Percentiles rank a stretch among this genome's conserved stretches.
Conservation (phyloP, 2,888 invertebrate genomes). For the Papilio elwesi region DNA sequence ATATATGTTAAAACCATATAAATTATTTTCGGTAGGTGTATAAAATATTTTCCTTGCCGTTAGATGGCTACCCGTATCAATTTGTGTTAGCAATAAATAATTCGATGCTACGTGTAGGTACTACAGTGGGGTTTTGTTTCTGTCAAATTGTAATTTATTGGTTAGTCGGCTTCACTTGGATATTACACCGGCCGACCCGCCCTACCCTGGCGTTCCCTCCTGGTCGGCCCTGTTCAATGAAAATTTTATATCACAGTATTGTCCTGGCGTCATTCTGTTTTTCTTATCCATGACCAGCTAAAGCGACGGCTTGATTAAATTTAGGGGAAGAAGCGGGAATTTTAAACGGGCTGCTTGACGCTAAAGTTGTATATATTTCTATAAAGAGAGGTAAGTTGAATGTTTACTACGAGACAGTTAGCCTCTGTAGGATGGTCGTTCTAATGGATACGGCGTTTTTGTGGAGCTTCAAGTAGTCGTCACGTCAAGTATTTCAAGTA, state of each 20-base stretch:
- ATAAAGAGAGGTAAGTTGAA: too few species aligned
- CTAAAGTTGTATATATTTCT: too few species aligned
- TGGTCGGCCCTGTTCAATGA: slow-evolving; percentile 66
- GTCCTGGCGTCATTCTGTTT: slow-evolving; percentile 78
- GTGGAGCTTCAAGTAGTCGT: too few species aligned
- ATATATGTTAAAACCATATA: neutral
- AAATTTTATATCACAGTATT: slow-evolving; percentile 79
- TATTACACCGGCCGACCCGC: slow-evolving; percentile 72
- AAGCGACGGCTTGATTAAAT: slow-evolving; percentile 84
- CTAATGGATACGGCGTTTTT: too few species aligned
- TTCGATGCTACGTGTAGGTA: slow-evolving; percentile 67
- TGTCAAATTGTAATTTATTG: slow-evolving; percentile 83
- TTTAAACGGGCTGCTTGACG: neutral
- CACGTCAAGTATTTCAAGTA: too few species aligned
- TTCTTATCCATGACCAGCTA: slow-evolving; percentile 77
- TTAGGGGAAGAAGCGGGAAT: slow-evolving; percentile 74
- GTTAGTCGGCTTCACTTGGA: slow-evolving; percentile 77
- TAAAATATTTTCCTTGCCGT: slow-evolving; percentile 21
- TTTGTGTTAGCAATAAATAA: slow-evolving; percentile 74
- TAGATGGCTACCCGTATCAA: slow-evolving; percentile 43
- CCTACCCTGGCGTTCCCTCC: slow-evolving; percentile 50
- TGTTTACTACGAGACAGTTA: too few species aligned
- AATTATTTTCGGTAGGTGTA: slow-evolving; percentile 4
- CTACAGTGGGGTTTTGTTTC: slow-evolving; percentile 77
- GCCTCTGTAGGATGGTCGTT: too few species aligned